Evolutionary conservation across 2,888 invertebrate genomes (phyloP).

Genomic region (Troides helena): DNA sequence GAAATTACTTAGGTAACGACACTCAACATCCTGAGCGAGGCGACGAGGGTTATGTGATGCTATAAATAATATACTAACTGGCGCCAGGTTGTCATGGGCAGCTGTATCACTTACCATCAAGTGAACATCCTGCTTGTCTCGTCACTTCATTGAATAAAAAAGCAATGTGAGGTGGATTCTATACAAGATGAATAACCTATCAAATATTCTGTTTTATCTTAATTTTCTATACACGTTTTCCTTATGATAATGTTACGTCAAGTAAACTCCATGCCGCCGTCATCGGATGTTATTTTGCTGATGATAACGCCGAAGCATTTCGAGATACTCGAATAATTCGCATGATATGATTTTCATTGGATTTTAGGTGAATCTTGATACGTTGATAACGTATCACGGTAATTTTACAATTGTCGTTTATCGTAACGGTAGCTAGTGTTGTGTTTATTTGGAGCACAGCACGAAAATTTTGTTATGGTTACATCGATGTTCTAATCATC

Average conservation of each 20-base stretch:
- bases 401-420: constrained; percentile 13
- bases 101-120: too few species aligned
- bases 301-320: constrained; percentile 20
- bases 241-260: neutral
- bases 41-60: too few species aligned
- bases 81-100: too few species aligned
- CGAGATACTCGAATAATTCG: constrained; percentile 16
- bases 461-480: neutral
- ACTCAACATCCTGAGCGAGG: too few species aligned
- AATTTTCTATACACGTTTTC: neutral
- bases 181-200: neutral
- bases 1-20: too few species aligned
- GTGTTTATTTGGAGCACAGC: constrained; percentile 17
- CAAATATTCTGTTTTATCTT: neutral
- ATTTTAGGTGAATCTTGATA: constrained; percentile 27
- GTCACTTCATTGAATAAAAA: too few species aligned
- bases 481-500: neutral
- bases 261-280: constrained; percentile 1
- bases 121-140: too few species aligned
- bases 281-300: constrained; percentile 8
- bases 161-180: neutral
- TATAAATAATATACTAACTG: too few species aligned
- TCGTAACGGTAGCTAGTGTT: constrained; percentile 20
- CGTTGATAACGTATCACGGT: constrained; percentile 18
- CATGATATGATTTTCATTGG: constrained; percentile 18